Base-by-base conservation (phyloP, 2,113 vertebrate species). In the Esox niger region DNA sequence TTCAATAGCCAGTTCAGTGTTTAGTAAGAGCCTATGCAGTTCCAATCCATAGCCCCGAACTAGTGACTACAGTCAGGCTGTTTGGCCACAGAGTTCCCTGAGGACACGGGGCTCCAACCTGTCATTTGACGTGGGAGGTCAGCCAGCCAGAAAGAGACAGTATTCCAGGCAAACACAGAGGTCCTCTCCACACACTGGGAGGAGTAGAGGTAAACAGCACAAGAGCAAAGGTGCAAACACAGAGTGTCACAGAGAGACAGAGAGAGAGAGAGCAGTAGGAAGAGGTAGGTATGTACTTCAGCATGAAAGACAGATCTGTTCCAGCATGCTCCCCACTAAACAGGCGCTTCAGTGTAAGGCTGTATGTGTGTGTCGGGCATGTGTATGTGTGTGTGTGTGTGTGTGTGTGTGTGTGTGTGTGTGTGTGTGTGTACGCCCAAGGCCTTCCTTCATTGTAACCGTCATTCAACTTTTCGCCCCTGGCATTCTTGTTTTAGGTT, bases 251-350 rank as follows among this genome's bases (percentile, higher is more conserved):
- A 71, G 27, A 54, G 47, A 59, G n/a, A 15, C 4, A 43, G 35
- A 43, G 35, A 23, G 35, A 15, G 46, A 21, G 46, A 31, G 64
- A 4, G 49, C 8, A 20, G n/a, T n/a, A 43, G 15, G 38, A 43
- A 43, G 38, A 43, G 38, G 38, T 43, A 43, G 26, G 30, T 55
- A 60, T 38, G 47, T 3, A 23, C 2, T 68, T 73, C 79, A 70
- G 72, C 75, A 79, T 91, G 88, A 92, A 92, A 86, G 88, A 70
- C 30, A 49, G 77, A 84, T 86, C 80, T 92, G 90, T 92, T 87
- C 57, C 58, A 82, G 80, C 81, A 81, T 8, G 87, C 68, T 86
- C 46, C 75, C 38, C 13, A 43, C 38, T 57, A 68, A 63, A 76
- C 77, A 82, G 58, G 74, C 75, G 57, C 78, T 81, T 66, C 75